A percentile compares a stretch with the other conserved stretches of the same genome.
These are phyloP conservation scores for Theretra japonica DNA, from an alignment of 2,888 invertebrate genomes.

Conservation along the genomic window DNA sequence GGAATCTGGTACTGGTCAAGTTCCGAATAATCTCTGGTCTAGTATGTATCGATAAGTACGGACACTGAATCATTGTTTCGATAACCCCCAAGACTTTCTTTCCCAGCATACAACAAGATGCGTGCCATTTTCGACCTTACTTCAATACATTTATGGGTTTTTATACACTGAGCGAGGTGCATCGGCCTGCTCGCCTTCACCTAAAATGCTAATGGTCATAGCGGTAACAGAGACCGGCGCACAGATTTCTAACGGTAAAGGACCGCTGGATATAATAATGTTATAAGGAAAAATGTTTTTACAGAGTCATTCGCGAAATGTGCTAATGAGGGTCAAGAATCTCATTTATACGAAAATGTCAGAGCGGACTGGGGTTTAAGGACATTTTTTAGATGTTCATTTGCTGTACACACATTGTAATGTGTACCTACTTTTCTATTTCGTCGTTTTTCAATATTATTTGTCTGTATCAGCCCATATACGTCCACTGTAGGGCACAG, in stretches of 20 bases:
- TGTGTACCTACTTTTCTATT: background rate
- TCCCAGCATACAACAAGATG: background rate
- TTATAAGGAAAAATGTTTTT: conserved; percentile 12
- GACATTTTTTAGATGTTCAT: background rate
- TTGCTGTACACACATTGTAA: background rate
- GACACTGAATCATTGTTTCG: conserved; percentile 22
- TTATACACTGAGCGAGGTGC: conserved; percentile 33
- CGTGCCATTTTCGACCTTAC: conserved; percentile 19
- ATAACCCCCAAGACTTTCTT: conserved; percentile 28
- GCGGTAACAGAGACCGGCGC: conserved; percentile 52
- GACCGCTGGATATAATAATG: conserved; percentile 39
- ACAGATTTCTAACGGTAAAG: conserved; percentile 69
- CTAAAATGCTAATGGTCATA: conserved; percentile 73
- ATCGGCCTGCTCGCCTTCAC: conserved; percentile 72
- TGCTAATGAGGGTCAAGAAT: conserved; percentile 5
- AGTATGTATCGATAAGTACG: conserved; percentile 21
- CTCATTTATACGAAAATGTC: background rate
- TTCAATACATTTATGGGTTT: conserved; percentile 11
- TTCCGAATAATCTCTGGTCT: conserved; percentile 13
- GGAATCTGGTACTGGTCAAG: background rate
- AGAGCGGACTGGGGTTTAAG: background rate
- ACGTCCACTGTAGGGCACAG: too few species aligned
- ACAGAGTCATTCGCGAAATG: background rate
- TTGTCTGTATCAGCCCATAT: too few species aligned
- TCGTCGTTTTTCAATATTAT: too few species aligned